These are phyloP conservation scores for Morpho helenor DNA, from an alignment of 2,888 invertebrate genomes.

Conservation along the genomic window DNA sequence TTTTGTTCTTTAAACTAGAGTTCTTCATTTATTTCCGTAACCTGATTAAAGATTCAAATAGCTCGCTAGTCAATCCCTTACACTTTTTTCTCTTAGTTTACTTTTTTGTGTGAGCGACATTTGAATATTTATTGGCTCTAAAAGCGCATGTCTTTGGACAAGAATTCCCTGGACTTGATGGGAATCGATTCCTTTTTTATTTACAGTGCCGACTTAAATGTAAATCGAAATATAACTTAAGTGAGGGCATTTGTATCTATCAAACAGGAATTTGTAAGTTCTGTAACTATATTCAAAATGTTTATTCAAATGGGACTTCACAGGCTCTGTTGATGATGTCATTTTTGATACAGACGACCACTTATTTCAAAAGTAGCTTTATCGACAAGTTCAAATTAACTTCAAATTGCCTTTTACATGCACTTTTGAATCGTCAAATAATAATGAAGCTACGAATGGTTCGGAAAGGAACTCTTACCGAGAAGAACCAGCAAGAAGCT, in stretches of 20 bases:
- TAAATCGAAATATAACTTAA: conserved; percentile 7
- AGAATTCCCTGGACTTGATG: conserved; percentile 22
- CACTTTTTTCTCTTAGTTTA: conserved; percentile 21
- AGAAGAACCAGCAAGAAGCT: too few species aligned
- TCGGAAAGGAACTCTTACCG: too few species aligned
- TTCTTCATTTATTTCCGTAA: neutral
- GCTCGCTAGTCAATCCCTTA: conserved; percentile 18
- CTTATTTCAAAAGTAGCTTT: too few species aligned
- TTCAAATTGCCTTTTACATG: too few species aligned
- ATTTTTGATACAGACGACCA: too few species aligned
- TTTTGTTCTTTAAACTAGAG: too few species aligned
- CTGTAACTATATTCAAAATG: neutral
- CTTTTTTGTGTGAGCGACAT: conserved; percentile 38
- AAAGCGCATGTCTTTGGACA: conserved; percentile 37
- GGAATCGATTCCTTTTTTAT: conserved; percentile 23
- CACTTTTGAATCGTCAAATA: too few species aligned
- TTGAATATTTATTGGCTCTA: conserved; percentile 55
- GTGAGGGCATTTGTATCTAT: conserved; percentile 11
- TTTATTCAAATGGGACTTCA: too few species aligned
- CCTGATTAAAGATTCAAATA: conserved; percentile 26
- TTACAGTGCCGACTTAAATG: conserved; percentile 5
- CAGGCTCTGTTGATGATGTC: too few species aligned
- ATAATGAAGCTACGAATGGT: too few species aligned
- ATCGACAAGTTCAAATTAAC: too few species aligned
- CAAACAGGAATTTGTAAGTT: conserved; percentile 1